These are phyloP conservation scores for Crocallis elinguaria DNA, from an alignment of 2,888 invertebrate species.

Conservation along the genomic window DNA sequence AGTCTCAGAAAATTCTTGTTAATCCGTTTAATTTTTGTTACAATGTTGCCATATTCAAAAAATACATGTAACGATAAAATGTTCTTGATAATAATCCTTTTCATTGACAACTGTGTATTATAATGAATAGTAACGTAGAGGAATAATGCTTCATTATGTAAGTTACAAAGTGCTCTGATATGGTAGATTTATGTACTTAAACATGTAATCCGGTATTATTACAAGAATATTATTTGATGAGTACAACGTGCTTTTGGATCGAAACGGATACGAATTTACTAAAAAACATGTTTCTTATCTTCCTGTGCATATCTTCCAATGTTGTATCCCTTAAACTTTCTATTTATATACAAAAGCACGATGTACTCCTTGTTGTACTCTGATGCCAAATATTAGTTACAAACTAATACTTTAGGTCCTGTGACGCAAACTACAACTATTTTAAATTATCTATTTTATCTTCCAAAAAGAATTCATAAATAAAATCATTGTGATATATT, in stretches of 20 bases:
- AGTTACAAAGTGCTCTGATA: slow-evolving; percentile 64
- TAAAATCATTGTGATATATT: not conserved
- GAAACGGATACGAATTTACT: not conserved
- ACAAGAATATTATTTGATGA: slow-evolving; percentile 31
- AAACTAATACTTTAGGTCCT: slow-evolving; percentile 52
- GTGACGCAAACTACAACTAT: slow-evolving; percentile 17
- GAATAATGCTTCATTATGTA: slow-evolving; percentile 35
- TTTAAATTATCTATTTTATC: not conserved
- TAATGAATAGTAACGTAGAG: slow-evolving; percentile 44
- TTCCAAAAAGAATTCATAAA: not conserved
- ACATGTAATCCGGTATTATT: slow-evolving; percentile 66
- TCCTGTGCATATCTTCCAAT: not conserved
- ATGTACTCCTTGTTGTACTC: slow-evolving; percentile 53
- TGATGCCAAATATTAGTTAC: slow-evolving; percentile 75
- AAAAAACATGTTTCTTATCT: not conserved
- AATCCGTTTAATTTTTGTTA: not conserved
- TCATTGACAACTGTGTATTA: slow-evolving; percentile 53
- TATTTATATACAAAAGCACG: slow-evolving; percentile 39
- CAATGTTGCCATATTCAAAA: slow-evolving; percentile 51
- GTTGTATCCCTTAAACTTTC: too few relatives aligned
- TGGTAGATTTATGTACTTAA: slow-evolving; percentile 76
- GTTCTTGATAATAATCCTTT: slow-evolving; percentile 56
- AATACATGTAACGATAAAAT: slow-evolving; percentile 34
- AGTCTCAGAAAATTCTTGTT: too few relatives aligned
- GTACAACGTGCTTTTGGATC: slow-evolving; percentile 26